Conservation (phyloP, 2,113 vertebrate genomes). For the Thryonomys swinderianus region DNA sequence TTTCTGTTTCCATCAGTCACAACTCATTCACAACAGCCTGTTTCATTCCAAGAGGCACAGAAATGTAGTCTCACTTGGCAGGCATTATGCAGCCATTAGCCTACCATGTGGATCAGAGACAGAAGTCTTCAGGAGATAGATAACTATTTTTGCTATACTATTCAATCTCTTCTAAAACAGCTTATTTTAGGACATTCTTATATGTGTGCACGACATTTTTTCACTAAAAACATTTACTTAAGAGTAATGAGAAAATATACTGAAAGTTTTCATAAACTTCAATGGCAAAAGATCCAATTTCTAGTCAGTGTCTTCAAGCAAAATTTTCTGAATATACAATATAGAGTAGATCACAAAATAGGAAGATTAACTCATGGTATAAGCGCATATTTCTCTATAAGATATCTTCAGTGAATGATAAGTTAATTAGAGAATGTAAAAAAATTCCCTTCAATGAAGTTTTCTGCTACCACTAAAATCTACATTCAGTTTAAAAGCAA, state of each 20-base stretch:
- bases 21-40: not conserved
- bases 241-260: not conserved
- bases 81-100: not conserved
- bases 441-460: not conserved
- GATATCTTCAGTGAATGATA: not conserved
- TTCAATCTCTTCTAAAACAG: not conserved
- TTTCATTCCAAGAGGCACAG: not conserved
- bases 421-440: not conserved
- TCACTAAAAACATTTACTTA: conserved; percentile 10
- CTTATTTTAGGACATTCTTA: not conserved
- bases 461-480: not conserved
- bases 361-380: not conserved
- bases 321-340: not conserved
- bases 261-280: not conserved
- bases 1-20: not conserved
- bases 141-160: not conserved
- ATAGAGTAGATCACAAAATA: not conserved
- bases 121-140: not conserved
- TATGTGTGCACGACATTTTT: not conserved
- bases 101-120: not conserved
- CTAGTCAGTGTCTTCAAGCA: not conserved
- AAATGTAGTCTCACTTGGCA: not conserved
- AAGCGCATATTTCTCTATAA: not conserved
- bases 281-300: not conserved
- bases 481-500: conserved; percentile 1